These are phyloP conservation scores for Chelonus insularis DNA, from an alignment of 1,140 invertebrate species.

Conservation along the genomic window DNA sequence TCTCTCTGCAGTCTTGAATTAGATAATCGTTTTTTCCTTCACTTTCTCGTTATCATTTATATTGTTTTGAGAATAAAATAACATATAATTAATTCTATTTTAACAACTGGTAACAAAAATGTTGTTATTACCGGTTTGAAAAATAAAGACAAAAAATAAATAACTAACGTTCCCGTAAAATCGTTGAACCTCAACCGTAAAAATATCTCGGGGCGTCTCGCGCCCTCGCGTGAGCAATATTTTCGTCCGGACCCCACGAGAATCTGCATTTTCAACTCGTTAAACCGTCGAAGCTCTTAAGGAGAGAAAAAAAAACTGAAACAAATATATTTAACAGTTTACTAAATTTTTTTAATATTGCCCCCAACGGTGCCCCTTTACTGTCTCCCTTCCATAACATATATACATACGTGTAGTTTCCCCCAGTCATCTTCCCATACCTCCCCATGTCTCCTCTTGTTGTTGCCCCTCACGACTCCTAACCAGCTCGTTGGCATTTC, in stretches of 20 bases:
- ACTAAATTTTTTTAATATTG: not conserved
- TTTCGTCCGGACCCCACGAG: constrained; percentile 27
- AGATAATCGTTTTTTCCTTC: too few relatives aligned
- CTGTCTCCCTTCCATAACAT: too few relatives aligned
- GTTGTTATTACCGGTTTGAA: not conserved
- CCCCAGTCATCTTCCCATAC: not conserved
- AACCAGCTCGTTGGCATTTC: constrained; percentile 44
- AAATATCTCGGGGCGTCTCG: constrained; percentile 44
- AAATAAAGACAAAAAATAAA: not conserved
- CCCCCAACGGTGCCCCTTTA: too few relatives aligned
- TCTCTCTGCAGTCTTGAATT: too few relatives aligned
- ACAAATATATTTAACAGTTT: not conserved
- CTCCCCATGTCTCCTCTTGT: constrained; percentile 28
- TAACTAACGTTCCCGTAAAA: constrained; percentile 43
- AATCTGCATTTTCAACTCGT: constrained; percentile 32
- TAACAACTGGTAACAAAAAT: not conserved
- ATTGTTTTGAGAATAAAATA: too few relatives aligned
- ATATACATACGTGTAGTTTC: too few relatives aligned
- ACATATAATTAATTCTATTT: too few relatives aligned
- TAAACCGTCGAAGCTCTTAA: not conserved
- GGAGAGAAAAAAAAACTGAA: not conserved
- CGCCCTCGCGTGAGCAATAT: constrained; percentile 29
- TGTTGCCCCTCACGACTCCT: constrained; percentile 36
- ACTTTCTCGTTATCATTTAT: too few relatives aligned
- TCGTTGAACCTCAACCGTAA: constrained; percentile 52